Evolutionary conservation across 2,888 invertebrate genomes (phyloP), one percentile per base, ranked within the genome.

Genomic region (Luffia ferchaultella): DNA sequence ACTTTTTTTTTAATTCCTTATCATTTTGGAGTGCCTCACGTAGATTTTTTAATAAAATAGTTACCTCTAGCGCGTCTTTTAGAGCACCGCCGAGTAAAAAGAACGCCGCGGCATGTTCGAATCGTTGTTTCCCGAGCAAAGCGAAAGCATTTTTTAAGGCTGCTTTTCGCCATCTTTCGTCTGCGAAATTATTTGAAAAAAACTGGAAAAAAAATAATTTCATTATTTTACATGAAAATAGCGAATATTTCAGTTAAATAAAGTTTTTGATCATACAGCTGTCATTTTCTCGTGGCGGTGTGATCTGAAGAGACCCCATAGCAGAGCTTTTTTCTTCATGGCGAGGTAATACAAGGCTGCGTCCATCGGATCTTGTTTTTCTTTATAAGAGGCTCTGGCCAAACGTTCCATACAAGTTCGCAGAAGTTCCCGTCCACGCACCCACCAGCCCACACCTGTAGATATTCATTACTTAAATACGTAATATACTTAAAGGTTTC

Each of bases 111-210:
- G 99, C 98, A 67, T 99, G 98, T 54, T 96, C 94, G 70, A 98
- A 99, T 48, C 98, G 75, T 74, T 99, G 98, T 66, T 95, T 96
- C 2, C 98, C 95, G 42, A 99, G 87, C 43, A 99, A 77, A 1
- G 96, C 97, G 68, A 97, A 99, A 0, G 99, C 99, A 73, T 99
- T 99, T 79, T 98, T 99, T 55, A 98, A 73, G 0, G 98, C 99
- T 0, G 98, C 97, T 67, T 96, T 98, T 17, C 97, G 88, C 98
- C 98, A 98, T 49, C 97, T 88, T 62, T 97, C 94, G 65, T 96
- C 92, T 1, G 85, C 72, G 68, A 99, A 99, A 67, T 99, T 96
- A 68, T 98, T 96, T 18, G 93, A 80, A 70, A 99, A 99, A 85
- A 99, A 99, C 64, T 86, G 65, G 19, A 60, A 60, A 49, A 45